A percentile compares a stretch with the other conserved stretches of the same genome.
Evolutionary conservation across 2,888 invertebrate species (phyloP).

Genomic region (Clitarchus hookeri): DNA sequence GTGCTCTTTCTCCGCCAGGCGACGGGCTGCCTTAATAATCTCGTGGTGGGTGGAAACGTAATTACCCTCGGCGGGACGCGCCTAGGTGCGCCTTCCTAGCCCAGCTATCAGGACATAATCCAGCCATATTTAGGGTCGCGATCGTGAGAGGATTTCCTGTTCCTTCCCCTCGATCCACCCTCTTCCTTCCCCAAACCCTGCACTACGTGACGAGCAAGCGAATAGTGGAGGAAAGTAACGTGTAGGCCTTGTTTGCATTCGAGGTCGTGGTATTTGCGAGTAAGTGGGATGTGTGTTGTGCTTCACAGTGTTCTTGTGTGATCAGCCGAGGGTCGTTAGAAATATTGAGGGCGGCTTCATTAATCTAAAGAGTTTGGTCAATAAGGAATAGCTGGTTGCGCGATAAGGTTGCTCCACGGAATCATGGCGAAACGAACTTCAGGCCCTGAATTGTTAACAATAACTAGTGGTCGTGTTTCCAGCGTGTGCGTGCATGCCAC

Average conservation of each 20-base stretch:
- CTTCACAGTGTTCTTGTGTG: background rate
- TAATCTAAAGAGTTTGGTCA: background rate
- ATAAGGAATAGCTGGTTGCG: background rate
- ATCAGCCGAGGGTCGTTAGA: no score
- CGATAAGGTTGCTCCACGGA: background rate
- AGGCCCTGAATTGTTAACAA: no score
- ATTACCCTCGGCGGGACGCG: background rate
- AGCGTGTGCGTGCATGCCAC: no score
- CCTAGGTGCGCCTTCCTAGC: background rate
- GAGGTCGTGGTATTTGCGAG: background rate
- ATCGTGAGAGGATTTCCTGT: constrained; percentile 7
- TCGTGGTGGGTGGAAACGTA: background rate
- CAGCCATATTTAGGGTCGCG: constrained; percentile 8
- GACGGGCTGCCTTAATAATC: background rate
- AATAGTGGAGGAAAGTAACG: background rate
- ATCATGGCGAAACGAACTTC: no score
- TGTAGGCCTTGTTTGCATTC: background rate
- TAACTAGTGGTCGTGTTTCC: no score
- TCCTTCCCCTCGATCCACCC: background rate
- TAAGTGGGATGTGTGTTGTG: background rate
- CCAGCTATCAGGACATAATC: background rate
- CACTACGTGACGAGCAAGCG: background rate
- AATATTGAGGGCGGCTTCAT: background rate
- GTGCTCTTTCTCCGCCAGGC: background rate
- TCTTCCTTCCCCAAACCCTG: background rate